Evolutionary conservation across 92 coral and sea anemone genomes (phyloP).

Genomic region (Epizoanthus ramosus): DNA sequence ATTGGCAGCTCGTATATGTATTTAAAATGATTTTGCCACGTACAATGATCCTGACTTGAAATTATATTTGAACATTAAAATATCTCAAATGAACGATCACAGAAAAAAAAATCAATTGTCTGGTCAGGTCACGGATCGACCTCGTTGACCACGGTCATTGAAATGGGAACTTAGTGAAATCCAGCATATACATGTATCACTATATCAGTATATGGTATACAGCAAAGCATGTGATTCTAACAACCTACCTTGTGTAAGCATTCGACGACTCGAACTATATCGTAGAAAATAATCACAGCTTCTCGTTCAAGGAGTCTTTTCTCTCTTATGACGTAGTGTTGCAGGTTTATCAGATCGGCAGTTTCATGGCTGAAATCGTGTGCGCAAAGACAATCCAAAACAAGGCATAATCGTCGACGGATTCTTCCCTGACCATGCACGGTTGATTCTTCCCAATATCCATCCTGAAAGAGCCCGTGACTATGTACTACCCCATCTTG

Average conservation of each 20-base stretch:
- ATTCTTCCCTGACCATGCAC: slow-evolving; percentile 52
- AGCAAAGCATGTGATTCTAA: not conserved
- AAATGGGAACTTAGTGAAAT: no score
- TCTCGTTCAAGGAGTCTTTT: slow-evolving; percentile 92
- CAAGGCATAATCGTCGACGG: slow-evolving; percentile 90
- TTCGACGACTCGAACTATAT: slow-evolving; percentile 97
- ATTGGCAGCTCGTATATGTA: not conserved
- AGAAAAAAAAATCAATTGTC: no score
- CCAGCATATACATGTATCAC: no score
- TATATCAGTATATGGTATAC: not conserved
- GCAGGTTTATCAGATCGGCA: slow-evolving; percentile 91
- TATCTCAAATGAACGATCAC: not conserved
- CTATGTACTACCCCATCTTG: slow-evolving; percentile 98
- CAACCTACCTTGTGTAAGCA: slow-evolving; percentile 91
- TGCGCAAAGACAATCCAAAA: slow-evolving; percentile 94
- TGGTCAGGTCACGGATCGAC: no score
- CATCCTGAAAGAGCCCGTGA: slow-evolving; percentile 97
- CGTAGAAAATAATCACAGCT: slow-evolving; percentile 91
- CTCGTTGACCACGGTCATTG: no score
- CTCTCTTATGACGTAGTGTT: slow-evolving; percentile 96
- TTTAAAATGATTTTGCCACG: not conserved
- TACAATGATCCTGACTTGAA: not conserved
- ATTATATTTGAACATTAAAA: not conserved
- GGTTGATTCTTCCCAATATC: slow-evolving; percentile 80
- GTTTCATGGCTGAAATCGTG: slow-evolving; percentile 94